Percentiles rank a stretch among this genome's conserved stretches.
These are phyloP conservation scores for Odontamblyopus lacepedii DNA, from an alignment of 2,797 vertebrate genomes.

Conservation along the genomic window DNA sequence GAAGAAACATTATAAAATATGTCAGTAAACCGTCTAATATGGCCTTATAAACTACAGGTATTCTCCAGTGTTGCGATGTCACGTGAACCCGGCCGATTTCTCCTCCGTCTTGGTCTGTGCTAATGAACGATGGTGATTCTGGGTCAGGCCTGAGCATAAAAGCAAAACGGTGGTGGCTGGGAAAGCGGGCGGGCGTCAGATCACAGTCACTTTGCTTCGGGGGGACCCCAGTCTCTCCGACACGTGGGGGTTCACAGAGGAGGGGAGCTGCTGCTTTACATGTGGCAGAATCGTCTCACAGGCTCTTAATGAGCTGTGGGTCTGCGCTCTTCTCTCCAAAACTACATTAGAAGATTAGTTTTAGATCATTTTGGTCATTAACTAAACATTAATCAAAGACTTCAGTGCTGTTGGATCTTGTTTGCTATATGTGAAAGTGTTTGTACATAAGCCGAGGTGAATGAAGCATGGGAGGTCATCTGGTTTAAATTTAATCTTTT, in stretches of 20 bases:
- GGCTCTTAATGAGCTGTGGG: conserved; percentile 28
- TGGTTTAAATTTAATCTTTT: neutral
- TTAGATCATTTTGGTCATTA: too few relatives aligned
- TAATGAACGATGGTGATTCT: conserved; percentile 79
- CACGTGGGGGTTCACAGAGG: conserved; percentile 39
- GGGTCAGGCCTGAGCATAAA: conserved; percentile 77
- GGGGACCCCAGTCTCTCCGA: conserved; percentile 22
- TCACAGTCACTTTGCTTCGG: conserved; percentile 45
- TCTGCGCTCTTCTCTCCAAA: conserved; percentile 25
- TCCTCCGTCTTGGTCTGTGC: conserved; percentile 47
- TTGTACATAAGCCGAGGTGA: too few relatives aligned
- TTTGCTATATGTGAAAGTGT: too few relatives aligned
- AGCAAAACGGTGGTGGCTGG: conserved; percentile 72
- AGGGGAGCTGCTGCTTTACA: conserved; percentile 30
- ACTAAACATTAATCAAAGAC: too few relatives aligned
- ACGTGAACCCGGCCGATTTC: too few relatives aligned
- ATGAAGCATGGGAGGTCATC: too few relatives aligned
- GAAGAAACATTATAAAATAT: too few relatives aligned
- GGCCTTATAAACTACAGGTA: too few relatives aligned
- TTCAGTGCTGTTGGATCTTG: too few relatives aligned
- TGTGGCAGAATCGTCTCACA: conserved; percentile 54
- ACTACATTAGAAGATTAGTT: neutral
- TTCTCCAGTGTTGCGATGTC: too few relatives aligned
- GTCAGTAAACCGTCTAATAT: too few relatives aligned
- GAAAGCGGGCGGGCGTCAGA: conserved; percentile 56